phyloP scores from a whole-genome alignment of 2,797 vertebrate species.

The Etheostoma perlongum region DNA sequence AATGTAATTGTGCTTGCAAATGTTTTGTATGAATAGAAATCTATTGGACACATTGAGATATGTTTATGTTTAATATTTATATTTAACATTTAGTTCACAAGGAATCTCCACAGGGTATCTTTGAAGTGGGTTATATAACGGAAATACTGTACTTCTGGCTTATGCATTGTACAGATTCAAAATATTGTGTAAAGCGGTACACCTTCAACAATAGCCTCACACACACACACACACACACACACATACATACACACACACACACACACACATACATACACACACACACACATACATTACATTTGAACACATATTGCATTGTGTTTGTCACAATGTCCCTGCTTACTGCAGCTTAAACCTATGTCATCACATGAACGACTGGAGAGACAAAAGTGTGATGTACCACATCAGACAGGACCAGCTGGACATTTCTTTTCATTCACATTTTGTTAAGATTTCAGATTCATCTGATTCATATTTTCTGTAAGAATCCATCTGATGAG shows the following conservation, averaged over 20 bases:
- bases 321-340: neutral
- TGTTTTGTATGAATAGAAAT: neutral
- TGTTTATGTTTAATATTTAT: too few species aligned
- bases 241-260: neutral
- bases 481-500: neutral
- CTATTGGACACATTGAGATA: too few species aligned
- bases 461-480: neutral
- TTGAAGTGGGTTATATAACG: neutral
- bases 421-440: neutral
- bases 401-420: too few species aligned
- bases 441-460: neutral
- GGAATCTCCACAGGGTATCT: neutral
- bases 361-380: slow-evolving; percentile 10
- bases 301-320: neutral
- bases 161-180: neutral
- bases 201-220: neutral
- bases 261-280: neutral
- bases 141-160: neutral
- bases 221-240: too few species aligned
- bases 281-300: neutral
- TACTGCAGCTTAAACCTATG: neutral
- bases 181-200: neutral
- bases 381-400: neutral
- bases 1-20: neutral
- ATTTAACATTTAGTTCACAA: neutral